Base-by-base conservation (phyloP, 1,140 invertebrate genomes). In the Tetraneura akinire region DNA sequence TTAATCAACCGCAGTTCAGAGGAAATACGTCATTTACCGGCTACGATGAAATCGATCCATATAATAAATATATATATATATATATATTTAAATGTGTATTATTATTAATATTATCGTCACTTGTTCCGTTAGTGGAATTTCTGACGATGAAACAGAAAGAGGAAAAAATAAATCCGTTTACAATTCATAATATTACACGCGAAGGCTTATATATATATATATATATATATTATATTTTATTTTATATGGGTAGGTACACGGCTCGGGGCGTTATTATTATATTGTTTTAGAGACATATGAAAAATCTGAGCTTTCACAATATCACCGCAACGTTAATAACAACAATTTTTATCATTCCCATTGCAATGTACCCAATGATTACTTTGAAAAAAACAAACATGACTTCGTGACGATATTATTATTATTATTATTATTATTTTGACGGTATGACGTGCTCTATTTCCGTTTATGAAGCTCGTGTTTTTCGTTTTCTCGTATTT, bases 231-330 rank as follows among this genome's bases (percentile, higher is more conserved):
- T 37, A 37, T 37, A 8, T 37, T 37, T 3, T 8, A 18, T 62
- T n/a, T n/a, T 18, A 62, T 13, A 4, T 21, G 8, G 32, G 32
- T 37, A 37, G 45, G 45, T 32, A 71, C 8, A 71, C 26, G 51
- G 49, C 47, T 23, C 32, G 11, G 68, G 23, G 23, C 21, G 0
- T 18, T 49, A 26, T 49, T 26, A 70, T 49, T 49, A 70, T 70
- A 49, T 51, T 71, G 16, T 71, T 71, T 51, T 70, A 26, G 45
- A 8, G 42, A 14, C 16, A 49, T 70, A 70, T 29, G 45, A 70
- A 70, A 70, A 70, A 70, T 70, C 45, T 49, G 47, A 9, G 23
- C 3, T 51, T 71, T 71, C 26, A 29, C 68, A 49, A 71, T 51
- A 51, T 47, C 16, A 23, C 68, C 16, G 6, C 9, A 29, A 71